A percentile compares a stretch with the other conserved stretches of the same genome.
phyloP scores from a whole-genome alignment of 2,113 vertebrate species.

The Cephalopterus ornatus region DNA sequence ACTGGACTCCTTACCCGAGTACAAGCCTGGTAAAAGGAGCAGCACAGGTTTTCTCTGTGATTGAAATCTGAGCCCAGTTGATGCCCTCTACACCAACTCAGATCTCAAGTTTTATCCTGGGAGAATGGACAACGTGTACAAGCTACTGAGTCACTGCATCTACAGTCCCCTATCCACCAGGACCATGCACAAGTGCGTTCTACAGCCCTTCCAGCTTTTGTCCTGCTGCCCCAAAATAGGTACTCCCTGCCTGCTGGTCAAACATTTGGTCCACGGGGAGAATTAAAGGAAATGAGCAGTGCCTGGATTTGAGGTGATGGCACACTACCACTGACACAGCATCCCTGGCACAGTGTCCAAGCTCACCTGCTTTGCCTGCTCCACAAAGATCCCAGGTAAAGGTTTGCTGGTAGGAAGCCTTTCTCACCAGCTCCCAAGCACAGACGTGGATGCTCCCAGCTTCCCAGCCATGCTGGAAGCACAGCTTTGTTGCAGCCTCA shows the following conservation, averaged over 20 bases:
- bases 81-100: not conserved
- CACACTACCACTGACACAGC: fast-evolving
- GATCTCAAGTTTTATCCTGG: not conserved
- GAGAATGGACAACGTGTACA: not conserved
- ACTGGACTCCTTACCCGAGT: not conserved
- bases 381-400: not conserved
- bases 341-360: not conserved
- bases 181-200: not conserved
- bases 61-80: not conserved
- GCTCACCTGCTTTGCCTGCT: not conserved
- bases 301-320: not conserved
- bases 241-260: not conserved
- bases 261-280: not conserved
- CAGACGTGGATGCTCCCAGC: not conserved
- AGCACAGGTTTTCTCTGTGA: not conserved
- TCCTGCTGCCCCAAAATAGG: not conserved
- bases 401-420: not conserved
- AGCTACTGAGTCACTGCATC: not conserved
- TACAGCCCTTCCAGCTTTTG: not conserved
- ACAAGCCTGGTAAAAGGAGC: not conserved
- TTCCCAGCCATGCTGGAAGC: not conserved
- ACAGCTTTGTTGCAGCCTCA: not conserved
- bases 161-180: not conserved
- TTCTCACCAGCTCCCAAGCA: not conserved
- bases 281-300: not conserved